A percentile compares a stretch with the other conserved stretches of the same genome.
phyloP scores from a whole-genome alignment of 2,888 invertebrate genomes.

The Acleris cristana region DNA sequence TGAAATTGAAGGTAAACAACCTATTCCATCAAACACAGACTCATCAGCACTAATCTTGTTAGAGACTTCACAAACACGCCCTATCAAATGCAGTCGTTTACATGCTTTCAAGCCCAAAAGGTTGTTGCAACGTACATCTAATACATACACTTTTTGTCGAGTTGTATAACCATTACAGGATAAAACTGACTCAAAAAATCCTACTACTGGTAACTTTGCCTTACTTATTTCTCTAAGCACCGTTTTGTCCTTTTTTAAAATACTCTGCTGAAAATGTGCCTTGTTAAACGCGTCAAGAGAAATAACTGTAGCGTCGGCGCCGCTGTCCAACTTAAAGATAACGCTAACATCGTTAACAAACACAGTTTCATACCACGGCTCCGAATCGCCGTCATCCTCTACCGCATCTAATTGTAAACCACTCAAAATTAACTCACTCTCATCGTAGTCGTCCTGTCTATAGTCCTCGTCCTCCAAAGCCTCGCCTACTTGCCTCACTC shows the following conservation, averaged over 20 bases:
- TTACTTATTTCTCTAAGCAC: constrained; percentile 18
- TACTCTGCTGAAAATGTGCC: constrained; percentile 7
- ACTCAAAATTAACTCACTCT: constrained; percentile 25
- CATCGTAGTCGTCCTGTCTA: constrained; percentile 4
- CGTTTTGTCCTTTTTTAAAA: background rate
- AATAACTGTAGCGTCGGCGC: constrained; percentile 17
- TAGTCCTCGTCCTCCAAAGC: constrained; percentile 6
- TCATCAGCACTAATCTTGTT: no score
- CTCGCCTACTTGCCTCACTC: background rate
- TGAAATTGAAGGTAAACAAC: no score
- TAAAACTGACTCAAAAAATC: background rate
- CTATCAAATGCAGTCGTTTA: no score
- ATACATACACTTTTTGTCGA: constrained; percentile 19
- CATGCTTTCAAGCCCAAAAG: no score
- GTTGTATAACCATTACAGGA: background rate
- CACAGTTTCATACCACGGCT: constrained; percentile 10
- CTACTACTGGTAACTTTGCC: constrained; percentile 5
- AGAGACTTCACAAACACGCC: no score
- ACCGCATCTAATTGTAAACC: background rate
- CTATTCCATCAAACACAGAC: no score
- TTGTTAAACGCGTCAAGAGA: background rate
- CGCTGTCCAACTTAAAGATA: constrained; percentile 10
- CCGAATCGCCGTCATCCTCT: background rate
- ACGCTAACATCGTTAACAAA: background rate
- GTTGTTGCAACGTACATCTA: constrained; percentile 4